A percentile compares a stretch with the other conserved stretches of the same genome.
Evolutionary conservation across 2,797 vertebrate species (phyloP).

Genomic region (Falco berigora): DNA sequence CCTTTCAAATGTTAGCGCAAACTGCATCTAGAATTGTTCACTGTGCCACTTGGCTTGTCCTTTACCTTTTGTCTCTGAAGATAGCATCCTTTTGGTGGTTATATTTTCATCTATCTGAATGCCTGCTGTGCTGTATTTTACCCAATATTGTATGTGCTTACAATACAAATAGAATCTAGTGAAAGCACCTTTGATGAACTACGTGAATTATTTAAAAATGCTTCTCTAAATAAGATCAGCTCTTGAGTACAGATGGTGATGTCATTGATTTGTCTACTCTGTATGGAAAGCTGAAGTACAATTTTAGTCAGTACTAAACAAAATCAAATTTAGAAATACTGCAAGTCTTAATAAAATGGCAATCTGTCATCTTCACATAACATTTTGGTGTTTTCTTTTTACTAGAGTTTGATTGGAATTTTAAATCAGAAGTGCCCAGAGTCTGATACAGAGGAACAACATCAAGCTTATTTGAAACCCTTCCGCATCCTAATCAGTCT

Average conservation of each 20-base stretch:
- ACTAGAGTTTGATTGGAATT: slow-evolving; percentile 85
- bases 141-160: neutral
- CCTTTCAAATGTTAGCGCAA: neutral
- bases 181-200: neutral
- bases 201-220: slow-evolving; percentile 11
- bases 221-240: neutral
- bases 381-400: neutral
- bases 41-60: neutral
- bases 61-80: neutral
- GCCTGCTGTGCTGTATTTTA: neutral
- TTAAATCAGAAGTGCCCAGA: slow-evolving; percentile 83
- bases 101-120: neutral
- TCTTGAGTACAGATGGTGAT: neutral
- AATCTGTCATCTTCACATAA: neutral
- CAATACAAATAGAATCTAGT: neutral
- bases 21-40: neutral
- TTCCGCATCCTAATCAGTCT: slow-evolving; percentile 93
- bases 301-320: neutral
- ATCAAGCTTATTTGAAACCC: slow-evolving; percentile 83
- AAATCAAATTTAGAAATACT: neutral
- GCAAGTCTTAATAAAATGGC: neutral
- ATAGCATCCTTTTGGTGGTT: neutral
- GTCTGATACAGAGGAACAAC: slow-evolving; percentile 76
- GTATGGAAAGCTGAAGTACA: neutral
- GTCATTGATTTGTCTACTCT: neutral